Evolutionary conservation across 2,797 vertebrate species (phyloP).

Genomic region (Manis pentadactyla): DNA sequence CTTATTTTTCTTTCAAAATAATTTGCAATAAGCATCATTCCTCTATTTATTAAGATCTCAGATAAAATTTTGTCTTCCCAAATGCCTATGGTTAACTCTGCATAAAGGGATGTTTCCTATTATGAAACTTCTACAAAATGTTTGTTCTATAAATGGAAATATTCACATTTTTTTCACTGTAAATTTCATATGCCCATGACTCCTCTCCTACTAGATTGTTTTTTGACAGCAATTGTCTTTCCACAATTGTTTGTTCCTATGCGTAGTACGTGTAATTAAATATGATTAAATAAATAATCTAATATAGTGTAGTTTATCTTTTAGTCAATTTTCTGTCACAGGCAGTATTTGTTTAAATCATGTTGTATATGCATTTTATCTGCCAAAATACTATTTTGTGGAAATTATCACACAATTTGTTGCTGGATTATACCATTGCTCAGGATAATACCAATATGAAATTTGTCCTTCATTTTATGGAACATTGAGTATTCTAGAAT

Average conservation of each 20-base stretch:
- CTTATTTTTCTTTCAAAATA: neutral
- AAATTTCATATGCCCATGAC: neutral
- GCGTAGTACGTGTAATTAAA: neutral
- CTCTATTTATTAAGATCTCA: neutral
- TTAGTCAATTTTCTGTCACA: neutral
- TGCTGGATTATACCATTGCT: neutral
- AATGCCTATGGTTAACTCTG: neutral
- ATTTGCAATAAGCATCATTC: neutral
- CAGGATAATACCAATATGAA: neutral
- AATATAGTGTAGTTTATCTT: neutral
- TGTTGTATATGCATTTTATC: neutral
- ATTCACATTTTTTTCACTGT: neutral
- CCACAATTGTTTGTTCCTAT: neutral
- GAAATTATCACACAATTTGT: neutral
- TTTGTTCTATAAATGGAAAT: neutral
- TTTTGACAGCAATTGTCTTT: neutral
- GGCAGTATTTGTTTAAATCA: neutral
- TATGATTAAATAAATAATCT: neutral
- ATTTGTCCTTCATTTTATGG: neutral
- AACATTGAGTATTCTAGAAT: neutral
- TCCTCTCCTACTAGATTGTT: neutral
- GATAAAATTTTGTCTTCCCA: neutral
- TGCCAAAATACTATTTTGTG: neutral
- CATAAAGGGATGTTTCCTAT: neutral
- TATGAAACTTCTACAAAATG: neutral